Percentiles rank a stretch among this genome's conserved stretches.
These are phyloP conservation scores for Muscina levida DNA, from an alignment of 2,888 invertebrate species.

Conservation along the genomic window DNA sequence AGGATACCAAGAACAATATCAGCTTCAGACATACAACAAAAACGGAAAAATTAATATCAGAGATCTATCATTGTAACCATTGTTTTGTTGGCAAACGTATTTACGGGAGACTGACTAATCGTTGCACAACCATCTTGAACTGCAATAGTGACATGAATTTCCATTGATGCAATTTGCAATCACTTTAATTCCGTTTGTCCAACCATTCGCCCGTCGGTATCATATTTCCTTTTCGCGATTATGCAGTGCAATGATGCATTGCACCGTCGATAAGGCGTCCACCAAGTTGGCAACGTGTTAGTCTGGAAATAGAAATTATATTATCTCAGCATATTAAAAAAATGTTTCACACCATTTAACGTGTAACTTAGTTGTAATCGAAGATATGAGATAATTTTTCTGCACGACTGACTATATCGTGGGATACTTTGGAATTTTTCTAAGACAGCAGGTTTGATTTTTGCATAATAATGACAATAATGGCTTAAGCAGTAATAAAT, in stretches of 20 bases:
- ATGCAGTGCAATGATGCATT: constrained; percentile 15
- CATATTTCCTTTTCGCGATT: constrained; percentile 16
- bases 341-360: neutral
- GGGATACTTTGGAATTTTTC: neutral
- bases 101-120: neutral
- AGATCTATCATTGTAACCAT: neutral
- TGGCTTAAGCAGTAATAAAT: too few species aligned
- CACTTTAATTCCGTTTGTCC: neutral
- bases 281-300: constrained; percentile 6
- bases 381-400: constrained; percentile 13
- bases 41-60: constrained; percentile 3
- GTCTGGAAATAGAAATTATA: neutral
- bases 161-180: neutral
- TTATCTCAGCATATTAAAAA: neutral
- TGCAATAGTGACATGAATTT: constrained; percentile 14
- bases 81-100: constrained; percentile 16
- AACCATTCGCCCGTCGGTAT: neutral
- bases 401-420: neutral
- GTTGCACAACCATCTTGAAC: constrained; percentile 17
- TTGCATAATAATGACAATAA: neutral
- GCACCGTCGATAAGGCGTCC: neutral
- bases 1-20: neutral
- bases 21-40: neutral
- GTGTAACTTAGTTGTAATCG: constrained; percentile 12
- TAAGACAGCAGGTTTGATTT: neutral